Evolutionary conservation across 2,797 vertebrate species (phyloP).

Genomic region (Urocyon cinereoargenteus): DNA sequence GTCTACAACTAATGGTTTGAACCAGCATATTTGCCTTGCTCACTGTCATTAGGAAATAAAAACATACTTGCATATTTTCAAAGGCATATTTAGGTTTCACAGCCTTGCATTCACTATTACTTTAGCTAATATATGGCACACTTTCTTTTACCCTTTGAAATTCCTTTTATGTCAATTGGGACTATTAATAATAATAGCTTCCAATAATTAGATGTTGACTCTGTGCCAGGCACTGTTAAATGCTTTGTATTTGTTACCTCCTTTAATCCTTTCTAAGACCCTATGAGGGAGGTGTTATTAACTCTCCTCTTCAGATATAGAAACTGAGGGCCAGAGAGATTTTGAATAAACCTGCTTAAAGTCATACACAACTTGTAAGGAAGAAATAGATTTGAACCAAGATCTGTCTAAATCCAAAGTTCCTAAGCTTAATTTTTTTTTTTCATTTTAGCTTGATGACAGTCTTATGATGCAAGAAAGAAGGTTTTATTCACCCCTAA

Average conservation of each 20-base stretch:
- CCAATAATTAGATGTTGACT: conserved; percentile 8
- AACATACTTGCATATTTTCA: not conserved
- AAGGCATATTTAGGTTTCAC: not conserved
- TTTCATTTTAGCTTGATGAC: not conserved
- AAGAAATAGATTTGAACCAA: not conserved
- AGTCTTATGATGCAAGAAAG: not conserved
- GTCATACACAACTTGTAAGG: not conserved
- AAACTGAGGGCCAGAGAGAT: conserved; percentile 3
- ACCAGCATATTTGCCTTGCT: not conserved
- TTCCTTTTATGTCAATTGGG: not conserved
- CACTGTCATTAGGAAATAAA: not conserved
- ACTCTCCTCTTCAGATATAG: not conserved
- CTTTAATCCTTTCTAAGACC: conserved; percentile 18
- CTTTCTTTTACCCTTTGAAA: not conserved
- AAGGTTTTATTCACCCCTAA: not conserved
- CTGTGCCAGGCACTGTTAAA: not conserved
- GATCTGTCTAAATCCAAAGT: not conserved
- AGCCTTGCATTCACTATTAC: not conserved
- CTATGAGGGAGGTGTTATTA: not conserved
- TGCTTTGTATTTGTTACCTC: not conserved
- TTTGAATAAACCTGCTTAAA: not conserved
- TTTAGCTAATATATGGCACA: not conserved
- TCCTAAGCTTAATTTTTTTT: not conserved
- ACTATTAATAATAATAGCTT: conserved; percentile 10
- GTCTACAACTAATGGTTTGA: not conserved